Evolutionary conservation across 1,140 invertebrate genomes (phyloP), one percentile per base, ranked within the genome.

Genomic region (Drosophila tani): DNA sequence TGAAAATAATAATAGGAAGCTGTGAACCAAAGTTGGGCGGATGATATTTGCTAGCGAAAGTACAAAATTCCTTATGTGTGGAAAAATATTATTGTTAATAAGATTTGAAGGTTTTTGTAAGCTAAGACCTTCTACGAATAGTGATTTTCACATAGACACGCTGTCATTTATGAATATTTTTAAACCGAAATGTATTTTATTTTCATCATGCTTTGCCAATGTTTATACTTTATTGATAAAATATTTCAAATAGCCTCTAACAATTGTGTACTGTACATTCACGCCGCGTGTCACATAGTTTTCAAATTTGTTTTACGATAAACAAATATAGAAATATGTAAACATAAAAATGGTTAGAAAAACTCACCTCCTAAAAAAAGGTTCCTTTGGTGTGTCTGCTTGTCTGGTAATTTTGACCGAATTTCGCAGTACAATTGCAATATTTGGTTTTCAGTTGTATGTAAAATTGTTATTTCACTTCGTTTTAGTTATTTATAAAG

Each of bases 381-480:
- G 21, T 19, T 41, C 50, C 50, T 70, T 68, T 27, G 43, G 27
- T 46, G 43, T 38, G n/a, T 24, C 15, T 24, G n/a, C 12, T 27
- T n/a, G 17, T 21, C 5, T 19, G 5, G 5, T 19, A 24, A n/a
- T 24, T 55, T 17, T 21, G 27, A 57, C 14, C 15, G 35, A 40
- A 38, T 21, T 24, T 3, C 27, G 35, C 21, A 35, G 29, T 41
- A 21, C 3, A 21, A 38, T 14, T 51, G 41, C 35, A 35, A 27
- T 9, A 41, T 27, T 50, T 38, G 2, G 17, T 12, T 40, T 57
- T 46, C n/a, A 67, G 27, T 38, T 29, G 17, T 11, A 14, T 58
- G n/a, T 58, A 47, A 41, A 67, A 45, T 40, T 32, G 38, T 43
- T 56, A 87, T 69, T 77, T 66, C 67, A 82, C 49, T 86, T 74